Conservation (phyloP, 1,140 invertebrate species). For the Chlorops oryzae region DNA sequence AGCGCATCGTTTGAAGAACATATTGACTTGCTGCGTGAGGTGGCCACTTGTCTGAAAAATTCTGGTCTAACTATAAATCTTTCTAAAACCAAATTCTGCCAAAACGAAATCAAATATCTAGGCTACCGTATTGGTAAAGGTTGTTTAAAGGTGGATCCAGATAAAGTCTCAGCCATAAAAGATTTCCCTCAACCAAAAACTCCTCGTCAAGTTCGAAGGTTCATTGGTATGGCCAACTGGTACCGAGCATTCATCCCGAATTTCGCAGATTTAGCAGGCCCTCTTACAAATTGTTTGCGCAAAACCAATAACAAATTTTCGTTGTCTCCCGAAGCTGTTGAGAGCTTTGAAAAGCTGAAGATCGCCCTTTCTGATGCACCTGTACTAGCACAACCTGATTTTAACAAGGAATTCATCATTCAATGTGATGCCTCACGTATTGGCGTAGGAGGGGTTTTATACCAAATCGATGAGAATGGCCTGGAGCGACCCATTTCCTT, state of each 20-base stretch:
- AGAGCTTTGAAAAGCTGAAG: constrained; percentile 20
- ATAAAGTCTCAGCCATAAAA: constrained; percentile 20
- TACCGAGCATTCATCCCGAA: constrained; percentile 40
- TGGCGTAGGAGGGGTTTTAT: constrained; percentile 22
- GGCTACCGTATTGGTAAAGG: constrained; percentile 22
- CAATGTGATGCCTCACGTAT: constrained; percentile 14
- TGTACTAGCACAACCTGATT: constrained; percentile 24
- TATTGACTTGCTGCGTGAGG: constrained; percentile 20
- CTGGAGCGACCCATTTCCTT: constrained; percentile 14
- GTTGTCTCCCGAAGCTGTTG: constrained; percentile 1
- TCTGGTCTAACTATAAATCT: constrained; percentile 23
- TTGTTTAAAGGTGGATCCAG: constrained; percentile 37
- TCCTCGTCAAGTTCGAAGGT: constrained; percentile 42
- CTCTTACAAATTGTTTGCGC: constrained; percentile 22
- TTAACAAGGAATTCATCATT: constrained; percentile 15
- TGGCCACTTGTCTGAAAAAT: constrained; percentile 15
- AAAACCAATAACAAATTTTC: constrained; percentile 8
- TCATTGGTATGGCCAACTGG: constrained; percentile 48
- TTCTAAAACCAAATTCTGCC: constrained; percentile 15
- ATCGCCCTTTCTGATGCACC: constrained; percentile 11
- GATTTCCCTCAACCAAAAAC: constrained; percentile 13
- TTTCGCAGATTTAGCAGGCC: constrained; percentile 29
- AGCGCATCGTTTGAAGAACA: constrained; percentile 41
- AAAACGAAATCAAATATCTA: constrained; percentile 21
- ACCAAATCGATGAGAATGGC: constrained; percentile 30